Evolutionary conservation across 1,140 invertebrate genomes (phyloP).

Genomic region (Epicauta chinensis): DNA sequence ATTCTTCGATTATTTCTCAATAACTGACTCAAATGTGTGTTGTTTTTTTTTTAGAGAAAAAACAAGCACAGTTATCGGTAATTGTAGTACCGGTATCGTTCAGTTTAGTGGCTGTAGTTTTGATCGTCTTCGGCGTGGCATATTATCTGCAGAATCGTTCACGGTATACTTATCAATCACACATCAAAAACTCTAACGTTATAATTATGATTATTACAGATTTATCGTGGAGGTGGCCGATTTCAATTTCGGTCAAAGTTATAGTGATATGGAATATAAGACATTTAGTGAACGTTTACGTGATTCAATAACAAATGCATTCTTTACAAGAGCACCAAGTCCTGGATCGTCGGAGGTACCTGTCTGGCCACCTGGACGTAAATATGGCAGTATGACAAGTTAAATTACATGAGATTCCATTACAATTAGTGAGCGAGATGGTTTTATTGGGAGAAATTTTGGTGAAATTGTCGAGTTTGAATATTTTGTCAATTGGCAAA

Average conservation of each 20-base stretch:
- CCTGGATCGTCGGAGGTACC: constrained; percentile 32
- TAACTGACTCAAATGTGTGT: constrained; percentile 2
- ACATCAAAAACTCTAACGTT: background rate
- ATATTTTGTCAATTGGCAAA: constrained; percentile 11
- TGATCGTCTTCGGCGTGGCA: constrained; percentile 77
- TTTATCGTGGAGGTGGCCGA: constrained; percentile 79
- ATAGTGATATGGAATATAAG: constrained; percentile 73
- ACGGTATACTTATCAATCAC: constrained; percentile 46
- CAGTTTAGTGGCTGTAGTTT: constrained; percentile 67
- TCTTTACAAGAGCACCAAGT: constrained; percentile 37
- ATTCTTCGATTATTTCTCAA: constrained; percentile 1
- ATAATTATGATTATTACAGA: constrained; percentile 42
- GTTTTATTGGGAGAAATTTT: no score
- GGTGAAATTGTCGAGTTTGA: background rate
- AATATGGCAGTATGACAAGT: constrained; percentile 40
- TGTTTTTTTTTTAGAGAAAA: constrained; percentile 54
- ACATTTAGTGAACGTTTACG: constrained; percentile 71
- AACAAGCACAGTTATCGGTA: constrained; percentile 72
- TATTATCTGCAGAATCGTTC: constrained; percentile 74
- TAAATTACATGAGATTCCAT: no score
- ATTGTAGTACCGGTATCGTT: constrained; percentile 78
- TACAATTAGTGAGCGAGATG: no score
- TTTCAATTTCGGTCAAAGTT: constrained; percentile 77
- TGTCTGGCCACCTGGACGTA: constrained; percentile 38
- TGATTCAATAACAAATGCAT: constrained; percentile 65